Percentiles rank a stretch among this genome's conserved stretches.
Conservation (phyloP, 2,797 vertebrate species). For the Anguilla obscura region DNA sequence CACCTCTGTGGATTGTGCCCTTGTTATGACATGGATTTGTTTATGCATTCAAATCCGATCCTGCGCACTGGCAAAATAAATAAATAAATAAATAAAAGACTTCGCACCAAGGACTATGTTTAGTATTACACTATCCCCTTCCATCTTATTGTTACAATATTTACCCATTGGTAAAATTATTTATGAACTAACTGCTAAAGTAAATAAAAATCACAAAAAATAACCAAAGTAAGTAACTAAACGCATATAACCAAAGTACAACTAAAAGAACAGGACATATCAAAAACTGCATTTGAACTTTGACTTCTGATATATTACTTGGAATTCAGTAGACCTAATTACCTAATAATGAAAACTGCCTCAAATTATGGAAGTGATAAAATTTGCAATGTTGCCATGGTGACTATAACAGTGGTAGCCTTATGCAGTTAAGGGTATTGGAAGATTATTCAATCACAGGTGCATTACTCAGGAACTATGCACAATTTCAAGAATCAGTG, state of each 20-base stretch:
- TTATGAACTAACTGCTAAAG: too few relatives aligned
- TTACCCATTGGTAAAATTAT: neutral
- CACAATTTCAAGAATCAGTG: neutral
- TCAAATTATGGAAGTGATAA: constrained; percentile 3
- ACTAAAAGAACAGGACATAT: neutral
- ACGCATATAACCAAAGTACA: neutral
- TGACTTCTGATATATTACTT: neutral
- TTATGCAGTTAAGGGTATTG: constrained; percentile 13
- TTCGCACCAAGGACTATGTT: neutral
- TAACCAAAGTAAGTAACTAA: neutral
- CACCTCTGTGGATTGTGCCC: neutral
- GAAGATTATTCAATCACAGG: constrained; percentile 1
- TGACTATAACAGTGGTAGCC: constrained; percentile 14
- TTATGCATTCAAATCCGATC: neutral
- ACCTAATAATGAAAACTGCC: constrained; percentile 13
- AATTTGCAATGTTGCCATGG: constrained; percentile 38
- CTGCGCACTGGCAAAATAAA: neutral
- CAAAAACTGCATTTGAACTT: neutral
- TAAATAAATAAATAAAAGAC: too few relatives aligned
- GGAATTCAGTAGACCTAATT: neutral
- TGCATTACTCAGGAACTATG: neutral
- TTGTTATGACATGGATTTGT: neutral
- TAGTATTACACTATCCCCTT: neutral
- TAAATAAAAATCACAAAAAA: neutral
- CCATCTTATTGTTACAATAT: neutral